phyloP scores from a whole-genome alignment of 2,113 vertebrate species.

The Zapus hudsonius region DNA sequence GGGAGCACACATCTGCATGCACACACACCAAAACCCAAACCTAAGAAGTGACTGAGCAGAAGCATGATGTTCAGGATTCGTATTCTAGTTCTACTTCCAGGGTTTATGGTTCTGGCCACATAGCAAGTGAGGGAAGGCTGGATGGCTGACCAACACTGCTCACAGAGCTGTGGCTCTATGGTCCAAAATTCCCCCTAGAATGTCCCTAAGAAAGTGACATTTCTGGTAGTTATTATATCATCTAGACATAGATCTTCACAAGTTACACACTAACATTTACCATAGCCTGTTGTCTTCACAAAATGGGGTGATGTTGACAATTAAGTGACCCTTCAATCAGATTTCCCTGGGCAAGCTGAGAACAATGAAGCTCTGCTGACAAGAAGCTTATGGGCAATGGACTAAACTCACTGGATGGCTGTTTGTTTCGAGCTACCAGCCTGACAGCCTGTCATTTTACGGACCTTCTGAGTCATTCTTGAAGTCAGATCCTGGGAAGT shows the following conservation, averaged over 20 bases:
- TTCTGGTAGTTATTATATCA: neutral
- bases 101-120: neutral
- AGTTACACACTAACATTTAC: neutral
- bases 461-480: neutral
- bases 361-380: neutral
- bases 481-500: constrained; percentile 7
- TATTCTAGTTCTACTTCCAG: neutral
- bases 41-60: neutral
- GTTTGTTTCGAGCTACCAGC: neutral
- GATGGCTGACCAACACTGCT: neutral
- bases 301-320: neutral
- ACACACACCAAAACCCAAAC: neutral
- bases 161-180: neutral
- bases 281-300: neutral
- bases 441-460: neutral
- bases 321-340: neutral
- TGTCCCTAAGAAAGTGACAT: neutral
- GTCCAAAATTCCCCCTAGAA: neutral
- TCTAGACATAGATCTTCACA: constrained; percentile 1
- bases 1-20: neutral
- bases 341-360: neutral
- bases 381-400: neutral
- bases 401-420: neutral
- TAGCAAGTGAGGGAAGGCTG: neutral
- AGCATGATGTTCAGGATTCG: neutral